These are phyloP conservation scores for Gracilinanus agilis DNA, from an alignment of 2,113 vertebrate species.

Conservation along the genomic window DNA sequence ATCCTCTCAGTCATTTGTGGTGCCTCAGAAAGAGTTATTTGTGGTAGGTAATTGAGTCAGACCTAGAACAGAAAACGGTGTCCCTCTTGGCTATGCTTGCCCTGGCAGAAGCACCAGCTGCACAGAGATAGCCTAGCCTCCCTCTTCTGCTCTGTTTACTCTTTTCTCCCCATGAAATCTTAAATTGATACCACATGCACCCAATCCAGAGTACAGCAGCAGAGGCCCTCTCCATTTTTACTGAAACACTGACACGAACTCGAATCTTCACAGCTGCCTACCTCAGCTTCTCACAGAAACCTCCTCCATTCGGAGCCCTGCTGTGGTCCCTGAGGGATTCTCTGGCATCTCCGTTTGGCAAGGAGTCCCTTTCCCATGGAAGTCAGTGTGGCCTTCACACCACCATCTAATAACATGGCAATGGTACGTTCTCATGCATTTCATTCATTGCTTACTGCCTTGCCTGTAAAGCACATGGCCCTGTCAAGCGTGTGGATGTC, in stretches of 20 bases:
- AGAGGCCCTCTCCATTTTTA: constrained; percentile 72
- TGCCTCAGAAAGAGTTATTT: not conserved
- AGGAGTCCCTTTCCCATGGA: constrained; percentile 93
- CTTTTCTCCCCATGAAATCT: constrained; percentile 50
- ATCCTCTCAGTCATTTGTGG: not conserved
- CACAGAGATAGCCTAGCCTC: not conserved
- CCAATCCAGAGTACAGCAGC: constrained; percentile 69
- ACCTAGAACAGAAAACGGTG: not conserved
- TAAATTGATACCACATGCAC: constrained; percentile 87
- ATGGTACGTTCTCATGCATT: constrained; percentile 83
- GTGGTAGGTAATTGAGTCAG: not conserved
- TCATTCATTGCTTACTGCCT: constrained; percentile 73
- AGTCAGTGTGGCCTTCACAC: constrained; percentile 88
- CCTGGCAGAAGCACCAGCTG: accelerated
- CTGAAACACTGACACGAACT: constrained; percentile 73
- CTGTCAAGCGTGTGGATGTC: not conserved
- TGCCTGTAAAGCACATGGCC: constrained; percentile 50
- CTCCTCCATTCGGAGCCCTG: constrained; percentile 83
- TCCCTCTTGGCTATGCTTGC: not conserved
- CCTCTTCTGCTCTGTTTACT: not conserved
- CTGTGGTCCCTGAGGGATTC: constrained; percentile 87
- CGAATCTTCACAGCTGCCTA: constrained; percentile 51
- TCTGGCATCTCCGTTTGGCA: constrained; percentile 94
- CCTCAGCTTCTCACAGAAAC: constrained; percentile 76
- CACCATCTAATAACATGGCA: constrained; percentile 82